Conservation (phyloP, 2,113 vertebrate genomes). For the Sinocyclocheilus rhinocerous region DNA sequence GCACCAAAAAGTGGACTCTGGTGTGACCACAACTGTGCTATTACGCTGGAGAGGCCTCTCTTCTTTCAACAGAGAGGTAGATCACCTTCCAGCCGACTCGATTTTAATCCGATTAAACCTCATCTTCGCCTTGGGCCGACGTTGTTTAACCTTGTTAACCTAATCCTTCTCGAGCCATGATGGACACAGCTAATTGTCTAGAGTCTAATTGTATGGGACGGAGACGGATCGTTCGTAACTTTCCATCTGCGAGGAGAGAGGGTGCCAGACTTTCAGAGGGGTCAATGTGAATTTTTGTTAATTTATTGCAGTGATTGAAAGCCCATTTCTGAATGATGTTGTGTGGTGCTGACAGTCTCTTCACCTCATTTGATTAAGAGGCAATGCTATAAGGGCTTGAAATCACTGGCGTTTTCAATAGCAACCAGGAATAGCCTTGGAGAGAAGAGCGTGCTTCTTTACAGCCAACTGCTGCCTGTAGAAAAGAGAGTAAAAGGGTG, state of each 20-base stretch:
- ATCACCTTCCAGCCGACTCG: constrained; percentile 75
- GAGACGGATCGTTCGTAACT: constrained; percentile 65
- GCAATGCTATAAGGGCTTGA: constrained; percentile 51
- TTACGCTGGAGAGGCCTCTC: constrained; percentile 72
- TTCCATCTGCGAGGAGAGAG: constrained; percentile 31
- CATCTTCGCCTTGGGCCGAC: constrained; percentile 73
- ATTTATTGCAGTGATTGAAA: constrained; percentile 60
- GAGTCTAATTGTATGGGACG: constrained; percentile 62
- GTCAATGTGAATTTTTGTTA: constrained; percentile 52
- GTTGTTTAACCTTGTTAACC: constrained; percentile 74
- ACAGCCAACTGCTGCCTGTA: constrained; percentile 1
- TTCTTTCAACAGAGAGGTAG: constrained; percentile 74
- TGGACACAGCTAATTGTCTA: constrained; percentile 70
- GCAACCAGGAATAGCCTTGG: constrained; percentile 45
- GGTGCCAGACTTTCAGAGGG: constrained; percentile 54
- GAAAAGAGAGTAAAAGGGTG: background rate
- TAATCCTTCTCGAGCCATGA: constrained; percentile 69
- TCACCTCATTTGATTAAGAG: constrained; percentile 57
- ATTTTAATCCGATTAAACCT: constrained; percentile 76
- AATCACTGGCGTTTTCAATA: constrained; percentile 55
- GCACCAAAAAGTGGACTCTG: constrained; percentile 72
- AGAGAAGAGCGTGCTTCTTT: constrained; percentile 44
- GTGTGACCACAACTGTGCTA: constrained; percentile 70
- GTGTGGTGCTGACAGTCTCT: constrained; percentile 56
- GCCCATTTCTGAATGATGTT: constrained; percentile 54